Evolutionary conservation across 2,888 invertebrate species (phyloP), one percentile per base, ranked within the genome.

Genomic region (Frankliniella intonsa): DNA sequence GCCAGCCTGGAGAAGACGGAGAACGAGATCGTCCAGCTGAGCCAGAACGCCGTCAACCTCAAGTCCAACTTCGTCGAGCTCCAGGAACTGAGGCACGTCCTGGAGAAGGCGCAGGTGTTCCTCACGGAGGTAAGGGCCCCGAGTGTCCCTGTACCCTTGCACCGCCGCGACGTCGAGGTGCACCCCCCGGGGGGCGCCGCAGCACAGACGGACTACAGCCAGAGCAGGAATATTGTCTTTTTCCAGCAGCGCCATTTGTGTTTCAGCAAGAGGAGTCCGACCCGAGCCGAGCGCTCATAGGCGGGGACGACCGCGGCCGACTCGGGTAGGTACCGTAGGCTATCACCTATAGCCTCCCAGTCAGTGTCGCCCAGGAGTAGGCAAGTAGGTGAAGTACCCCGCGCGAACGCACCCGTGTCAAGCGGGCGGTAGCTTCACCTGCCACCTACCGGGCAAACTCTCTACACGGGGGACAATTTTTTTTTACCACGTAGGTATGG

Each of bases 1-100:
- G 95, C 95, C 0, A 96, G 97, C 85, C 92, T 98, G 87, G 98
- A 99, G 88, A 97, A 97, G 89, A 94, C 97, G 38, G 98, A 99
- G 88, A 95, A 95, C 85, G 98, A 99, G 88, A 93, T 99, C 85
- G 91, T 95, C 82, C 98, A 98, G 89, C 91, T 99, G 84, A 96
- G 97, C 83, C 94, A 95, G 86, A 98, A 97, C 88, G 96, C 96
- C 12, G 94, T 97, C 83, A 97, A 95, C 86, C 88, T 98, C 86
- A 96, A 97, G 89, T 94, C 94, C 85, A 98, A 98, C 88, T 97
- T 91, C 87, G 89, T 96, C 84, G 98, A 98, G 88, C 90, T 99
- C 86, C 95, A 94, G 0, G 98, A 99, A 88, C 88, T 99, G 85
- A 93, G 92, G 84, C 95, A 96, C 86, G 97, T 99, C 69, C 90